These are phyloP conservation scores for Percopsis omiscomaycus DNA, from an alignment of 2,797 vertebrate species.

Conservation along the genomic window DNA sequence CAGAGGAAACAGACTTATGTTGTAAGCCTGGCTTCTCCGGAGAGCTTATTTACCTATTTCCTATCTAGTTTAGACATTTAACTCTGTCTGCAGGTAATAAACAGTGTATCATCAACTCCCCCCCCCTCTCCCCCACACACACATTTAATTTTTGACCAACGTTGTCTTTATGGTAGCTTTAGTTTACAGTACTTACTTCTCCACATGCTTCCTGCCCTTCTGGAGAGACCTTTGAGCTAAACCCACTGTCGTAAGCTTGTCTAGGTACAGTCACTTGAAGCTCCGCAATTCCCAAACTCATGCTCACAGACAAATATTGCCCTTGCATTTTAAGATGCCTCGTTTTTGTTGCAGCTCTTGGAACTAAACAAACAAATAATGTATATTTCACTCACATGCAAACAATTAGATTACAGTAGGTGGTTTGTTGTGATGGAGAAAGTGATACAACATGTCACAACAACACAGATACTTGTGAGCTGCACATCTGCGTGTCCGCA, in stretches of 20 bases:
- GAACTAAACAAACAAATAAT: too few species aligned
- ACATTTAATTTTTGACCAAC: background rate
- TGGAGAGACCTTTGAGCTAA: background rate
- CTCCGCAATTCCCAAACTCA: background rate
- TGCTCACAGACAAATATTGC: conserved; percentile 9
- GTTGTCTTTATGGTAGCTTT: too few species aligned
- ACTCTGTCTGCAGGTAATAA: conserved; percentile 8
- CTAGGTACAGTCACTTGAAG: background rate
- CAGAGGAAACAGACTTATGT: conserved; percentile 41
- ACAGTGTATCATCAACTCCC: background rate
- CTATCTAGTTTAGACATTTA: conserved; percentile 26
- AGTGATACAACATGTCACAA: conserved; percentile 69
- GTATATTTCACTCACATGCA: background rate
- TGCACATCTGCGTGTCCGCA: conserved; percentile 35
- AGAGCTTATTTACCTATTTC: conserved; percentile 41
- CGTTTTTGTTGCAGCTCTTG: too few species aligned
- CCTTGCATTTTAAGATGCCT: background rate
- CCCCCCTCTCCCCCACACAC: background rate
- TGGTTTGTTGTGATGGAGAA: conserved; percentile 48
- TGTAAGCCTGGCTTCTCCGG: conserved; percentile 29
- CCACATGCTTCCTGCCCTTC: background rate
- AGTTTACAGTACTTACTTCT: background rate
- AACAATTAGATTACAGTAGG: conserved; percentile 26
- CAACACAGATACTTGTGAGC: conserved; percentile 68
- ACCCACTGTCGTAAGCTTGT: background rate